phyloP scores from a whole-genome alignment of 1,140 invertebrate genomes.

The Cotesia glomerata region DNA sequence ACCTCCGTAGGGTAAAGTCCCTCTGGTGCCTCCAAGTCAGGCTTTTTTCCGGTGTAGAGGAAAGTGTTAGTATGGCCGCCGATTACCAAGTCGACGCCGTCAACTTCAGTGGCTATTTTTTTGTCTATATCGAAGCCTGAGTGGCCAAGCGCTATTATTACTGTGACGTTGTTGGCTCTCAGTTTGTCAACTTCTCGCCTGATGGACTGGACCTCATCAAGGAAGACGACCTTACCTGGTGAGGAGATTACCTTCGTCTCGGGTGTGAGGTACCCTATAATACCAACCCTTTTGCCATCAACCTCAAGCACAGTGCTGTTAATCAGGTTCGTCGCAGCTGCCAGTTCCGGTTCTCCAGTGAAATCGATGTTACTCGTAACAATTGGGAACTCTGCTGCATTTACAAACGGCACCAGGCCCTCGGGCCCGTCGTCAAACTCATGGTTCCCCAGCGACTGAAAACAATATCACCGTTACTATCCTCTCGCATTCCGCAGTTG shows the following conservation, averaged over 20 bases:
- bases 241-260: conserved; percentile 76
- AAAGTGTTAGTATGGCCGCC: conserved; percentile 91
- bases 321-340: conserved; percentile 53
- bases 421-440: conserved; percentile 86
- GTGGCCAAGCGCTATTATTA: conserved; percentile 89
- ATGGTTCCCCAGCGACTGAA: conserved; percentile 89
- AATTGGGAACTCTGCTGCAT: conserved; percentile 73
- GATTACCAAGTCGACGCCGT: conserved; percentile 84
- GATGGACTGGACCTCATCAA: conserved; percentile 77
- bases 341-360: conserved; percentile 69
- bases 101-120: conserved; percentile 78
- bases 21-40: conserved; percentile 72
- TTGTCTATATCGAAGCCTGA: conserved; percentile 82
- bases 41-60: conserved; percentile 74
- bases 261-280: conserved; percentile 88
- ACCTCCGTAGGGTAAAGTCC: conserved; percentile 81
- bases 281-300: conserved; percentile 73
- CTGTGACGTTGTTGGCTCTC: conserved; percentile 73
- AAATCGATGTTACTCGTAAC: conserved; percentile 81
- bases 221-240: conserved; percentile 72
- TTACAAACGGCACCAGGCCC: conserved; percentile 80
- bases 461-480: conserved; percentile 18
- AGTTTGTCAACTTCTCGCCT: conserved; percentile 71
- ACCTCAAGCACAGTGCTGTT: conserved; percentile 74
- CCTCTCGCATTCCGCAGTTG: not conserved